phyloP scores from a whole-genome alignment of 2,797 vertebrate species.

The Melanotaenia boesemani region DNA sequence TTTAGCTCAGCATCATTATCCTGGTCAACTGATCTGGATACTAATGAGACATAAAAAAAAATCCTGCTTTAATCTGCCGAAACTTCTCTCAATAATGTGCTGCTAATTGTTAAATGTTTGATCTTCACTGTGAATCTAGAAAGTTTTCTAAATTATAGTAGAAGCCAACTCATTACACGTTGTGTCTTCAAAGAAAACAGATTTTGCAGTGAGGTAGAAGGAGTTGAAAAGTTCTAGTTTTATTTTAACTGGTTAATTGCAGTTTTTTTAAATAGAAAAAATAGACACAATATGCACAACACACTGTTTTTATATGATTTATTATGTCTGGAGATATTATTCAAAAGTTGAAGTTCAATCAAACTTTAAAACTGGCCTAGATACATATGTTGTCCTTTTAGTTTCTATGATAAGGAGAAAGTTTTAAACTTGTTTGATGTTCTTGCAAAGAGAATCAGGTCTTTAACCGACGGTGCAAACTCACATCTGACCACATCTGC shows the following conservation, averaged over 20 bases:
- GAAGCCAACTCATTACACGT: background rate
- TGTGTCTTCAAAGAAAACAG: background rate
- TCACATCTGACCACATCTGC: background rate
- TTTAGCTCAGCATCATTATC: slow-evolving; percentile 9
- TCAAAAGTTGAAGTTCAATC: background rate
- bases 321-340: background rate
- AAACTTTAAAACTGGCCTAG: background rate
- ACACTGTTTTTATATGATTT: background rate
- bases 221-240: background rate
- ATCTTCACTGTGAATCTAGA: background rate
- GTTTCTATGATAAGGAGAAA: background rate
- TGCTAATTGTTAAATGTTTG: background rate
- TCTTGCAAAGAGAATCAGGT: background rate
- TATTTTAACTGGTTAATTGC: background rate
- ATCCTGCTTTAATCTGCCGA: background rate
- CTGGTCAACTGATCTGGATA: background rate
- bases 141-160: background rate
- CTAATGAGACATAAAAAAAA: background rate
- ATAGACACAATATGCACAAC: background rate
- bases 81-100: background rate
- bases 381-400: background rate
- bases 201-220: background rate
- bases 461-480: background rate
- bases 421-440: background rate
- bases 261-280: background rate